phyloP scores from a whole-genome alignment of 2,113 vertebrate species.

The Limnothrissa miodon region DNA sequence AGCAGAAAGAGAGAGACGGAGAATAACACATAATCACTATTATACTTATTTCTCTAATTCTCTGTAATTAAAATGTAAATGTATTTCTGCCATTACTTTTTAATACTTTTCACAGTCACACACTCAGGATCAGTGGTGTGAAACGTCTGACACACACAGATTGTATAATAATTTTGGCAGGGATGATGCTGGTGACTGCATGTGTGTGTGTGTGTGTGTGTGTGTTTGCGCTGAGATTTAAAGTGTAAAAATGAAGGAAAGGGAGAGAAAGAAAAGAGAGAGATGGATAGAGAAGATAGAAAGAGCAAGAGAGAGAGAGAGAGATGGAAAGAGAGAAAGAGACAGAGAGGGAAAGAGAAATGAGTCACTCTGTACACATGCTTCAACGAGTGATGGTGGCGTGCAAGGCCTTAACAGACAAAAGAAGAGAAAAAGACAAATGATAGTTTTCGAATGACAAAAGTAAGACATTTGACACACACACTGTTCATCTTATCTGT shows the following conservation, averaged over 20 bases:
- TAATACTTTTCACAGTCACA: neutral
- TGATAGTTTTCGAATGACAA: neutral
- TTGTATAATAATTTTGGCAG: neutral
- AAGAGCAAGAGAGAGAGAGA: too few species aligned
- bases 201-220: neutral
- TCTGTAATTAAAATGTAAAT: neutral
- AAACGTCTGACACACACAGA: neutral
- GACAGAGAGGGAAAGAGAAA: constrained; percentile 5
- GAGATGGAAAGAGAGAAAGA: neutral
- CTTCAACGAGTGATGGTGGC: neutral
- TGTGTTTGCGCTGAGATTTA: constrained; percentile 2
- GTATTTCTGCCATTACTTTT: neutral
- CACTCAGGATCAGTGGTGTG: constrained; percentile 23
- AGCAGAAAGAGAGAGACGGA: neutral
- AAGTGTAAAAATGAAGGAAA: neutral
- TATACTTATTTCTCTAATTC: neutral
- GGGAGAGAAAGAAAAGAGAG: too few species aligned
- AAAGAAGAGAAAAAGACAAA: neutral
- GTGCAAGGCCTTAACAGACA: neutral
- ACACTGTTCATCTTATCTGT: neutral
- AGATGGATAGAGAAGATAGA: too few species aligned
- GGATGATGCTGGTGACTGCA: neutral
- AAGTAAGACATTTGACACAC: neutral
- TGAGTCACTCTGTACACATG: constrained; percentile 9
- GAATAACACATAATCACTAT: neutral